Evolutionary conservation across 1,140 invertebrate species (phyloP), one percentile per base, ranked within the genome.

Genomic region (Monomorium pharaonis): DNA sequence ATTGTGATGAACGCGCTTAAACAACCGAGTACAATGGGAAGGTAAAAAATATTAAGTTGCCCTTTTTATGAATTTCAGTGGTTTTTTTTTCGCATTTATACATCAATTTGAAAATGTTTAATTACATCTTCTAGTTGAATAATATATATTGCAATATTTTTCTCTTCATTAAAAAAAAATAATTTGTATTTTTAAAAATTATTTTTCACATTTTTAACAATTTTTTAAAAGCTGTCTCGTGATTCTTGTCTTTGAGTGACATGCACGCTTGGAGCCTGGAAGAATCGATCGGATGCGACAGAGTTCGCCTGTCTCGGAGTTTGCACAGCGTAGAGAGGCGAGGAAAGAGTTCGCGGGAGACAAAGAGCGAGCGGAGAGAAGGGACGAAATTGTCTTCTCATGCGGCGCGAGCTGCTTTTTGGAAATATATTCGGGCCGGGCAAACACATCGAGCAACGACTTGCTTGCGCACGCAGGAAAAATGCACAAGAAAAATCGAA

Each of bases 401-500:
- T 74, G 65, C 77, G 33, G 84, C 54, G 87, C 51, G 65, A 24
- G 76, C 67, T 72, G 65, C 67, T 58, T 83, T 67, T 72, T 14
- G 67, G 18, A 44, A 47, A 83, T 83, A 74, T 74, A 83, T 83
- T 83, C 78, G 37, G 51, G 33, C 33, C 63, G 27, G 33, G 65
- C 51, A 83, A 83, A 72, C 78, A 83, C 56, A 42, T 72, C 51
- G 24, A 62, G 24, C 74, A n/a, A 3, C n/a, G 75, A 65, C 27
- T 78, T 9, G 18, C 47, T 49, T 33, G 18, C 33, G 86, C 75
- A 47, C n/a, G 9, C 74, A 49, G 44, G 47, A 44, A n/a, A 88
- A 88, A 84, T 65, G 51, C 30, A 6, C 51, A 14, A 37, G 51
- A 33, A 86, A 88, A 85, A 83, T 83, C 78, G 24, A 83, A 74